These are phyloP conservation scores for Hylaeus anthracinus DNA, from an alignment of 1,140 invertebrate genomes.

Conservation along the genomic window DNA sequence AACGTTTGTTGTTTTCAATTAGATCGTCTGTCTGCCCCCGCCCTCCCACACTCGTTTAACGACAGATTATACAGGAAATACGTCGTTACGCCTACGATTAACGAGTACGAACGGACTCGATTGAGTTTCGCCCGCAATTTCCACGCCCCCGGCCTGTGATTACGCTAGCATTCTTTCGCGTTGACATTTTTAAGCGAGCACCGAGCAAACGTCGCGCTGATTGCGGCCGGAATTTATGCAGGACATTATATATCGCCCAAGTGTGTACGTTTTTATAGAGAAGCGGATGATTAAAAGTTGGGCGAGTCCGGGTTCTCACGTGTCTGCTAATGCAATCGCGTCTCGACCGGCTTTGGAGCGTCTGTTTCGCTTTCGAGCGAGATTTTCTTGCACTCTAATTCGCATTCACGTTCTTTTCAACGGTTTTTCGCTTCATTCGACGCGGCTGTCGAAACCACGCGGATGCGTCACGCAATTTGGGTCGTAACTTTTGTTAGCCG, in stretches of 20 bases:
- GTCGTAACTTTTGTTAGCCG: no score
- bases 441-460: no score
- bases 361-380: no score
- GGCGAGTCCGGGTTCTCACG: neutral
- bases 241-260: neutral
- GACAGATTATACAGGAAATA: neutral
- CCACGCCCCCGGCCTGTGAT: slow-evolving; percentile 1
- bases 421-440: no score
- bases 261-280: neutral
- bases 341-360: no score
- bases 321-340: neutral
- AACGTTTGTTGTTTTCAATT: slow-evolving; percentile 49
- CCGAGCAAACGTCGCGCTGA: neutral
- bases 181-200: neutral
- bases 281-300: neutral
- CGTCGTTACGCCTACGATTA: slow-evolving; percentile 17
- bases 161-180: neutral
- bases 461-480: no score
- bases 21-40: slow-evolving; percentile 1
- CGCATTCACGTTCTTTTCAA: no score
- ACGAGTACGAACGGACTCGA: slow-evolving; percentile 9
- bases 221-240: neutral
- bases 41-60: neutral
- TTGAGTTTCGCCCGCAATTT: slow-evolving; percentile 13
- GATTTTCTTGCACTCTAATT: no score